Conservation (phyloP, 2,113 vertebrate genomes). For the Tragelaphus buxtoni region DNA sequence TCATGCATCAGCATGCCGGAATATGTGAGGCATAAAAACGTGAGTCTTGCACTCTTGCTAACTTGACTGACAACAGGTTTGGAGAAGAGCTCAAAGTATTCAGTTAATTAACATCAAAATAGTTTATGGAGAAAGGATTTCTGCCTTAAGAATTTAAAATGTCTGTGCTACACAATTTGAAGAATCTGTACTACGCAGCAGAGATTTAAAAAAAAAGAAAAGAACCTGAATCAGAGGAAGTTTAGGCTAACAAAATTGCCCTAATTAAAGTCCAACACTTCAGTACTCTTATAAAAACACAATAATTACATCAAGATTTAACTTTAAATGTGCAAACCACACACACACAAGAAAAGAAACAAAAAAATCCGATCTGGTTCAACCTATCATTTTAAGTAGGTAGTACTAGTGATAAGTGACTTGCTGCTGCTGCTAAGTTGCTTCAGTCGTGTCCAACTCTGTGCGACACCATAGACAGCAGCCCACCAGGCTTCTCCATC, state of each 20-base stretch:
- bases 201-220: not conserved
- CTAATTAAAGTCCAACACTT: not conserved
- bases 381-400: not conserved
- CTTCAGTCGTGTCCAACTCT: no score
- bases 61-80: not conserved
- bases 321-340: not conserved
- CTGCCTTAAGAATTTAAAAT: not conserved
- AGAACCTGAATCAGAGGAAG: not conserved
- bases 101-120: not conserved
- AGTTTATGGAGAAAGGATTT: not conserved
- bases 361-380: not conserved
- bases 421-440: no score
- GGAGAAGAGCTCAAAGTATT: not conserved
- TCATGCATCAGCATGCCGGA: not conserved
- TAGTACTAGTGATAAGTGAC: not conserved
- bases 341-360: no score
- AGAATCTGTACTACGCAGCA: not conserved
- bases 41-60: not conserved
- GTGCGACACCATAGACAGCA: no score
- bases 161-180: not conserved
- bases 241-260: not conserved
- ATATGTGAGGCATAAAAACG: not conserved
- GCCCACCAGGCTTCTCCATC: no score
- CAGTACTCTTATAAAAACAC: not conserved
- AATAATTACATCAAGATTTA: not conserved